Conservation (phyloP, 2,113 vertebrate species). For the Planiliza haematocheilus region DNA sequence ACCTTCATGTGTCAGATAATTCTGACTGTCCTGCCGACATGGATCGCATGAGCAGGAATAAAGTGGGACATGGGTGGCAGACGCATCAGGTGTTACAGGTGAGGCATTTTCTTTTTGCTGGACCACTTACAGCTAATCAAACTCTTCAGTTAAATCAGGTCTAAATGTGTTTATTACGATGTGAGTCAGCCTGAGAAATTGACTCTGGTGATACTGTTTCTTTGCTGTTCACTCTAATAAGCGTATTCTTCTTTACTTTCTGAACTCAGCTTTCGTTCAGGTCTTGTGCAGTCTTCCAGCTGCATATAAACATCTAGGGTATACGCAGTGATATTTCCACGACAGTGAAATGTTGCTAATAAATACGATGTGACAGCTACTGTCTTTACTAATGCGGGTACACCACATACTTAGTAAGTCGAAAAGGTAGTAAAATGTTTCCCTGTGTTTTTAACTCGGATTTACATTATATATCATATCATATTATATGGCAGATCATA, state of each 20-base stretch:
- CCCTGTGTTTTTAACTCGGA: too few species aligned
- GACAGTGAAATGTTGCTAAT: not conserved
- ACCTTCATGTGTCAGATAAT: slow-evolving; percentile 73
- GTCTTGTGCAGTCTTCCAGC: not conserved
- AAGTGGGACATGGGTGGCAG: slow-evolving; percentile 71
- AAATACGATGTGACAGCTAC: not conserved
- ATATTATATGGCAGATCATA: too few species aligned
- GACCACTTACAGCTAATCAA: not conserved
- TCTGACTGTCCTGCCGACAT: slow-evolving; percentile 74
- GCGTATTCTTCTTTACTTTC: too few species aligned
- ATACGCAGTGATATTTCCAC: not conserved
- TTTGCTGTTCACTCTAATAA: too few species aligned
- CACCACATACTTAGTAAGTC: too few species aligned
- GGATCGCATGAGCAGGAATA: slow-evolving; percentile 75
- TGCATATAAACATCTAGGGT: slow-evolving; percentile 4
- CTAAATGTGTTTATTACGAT: not conserved
- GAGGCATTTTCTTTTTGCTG: slow-evolving; percentile 47
- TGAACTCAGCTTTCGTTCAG: not conserved
- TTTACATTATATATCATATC: too few species aligned
- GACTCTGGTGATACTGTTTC: too few species aligned
- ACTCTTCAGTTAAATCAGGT: not conserved
- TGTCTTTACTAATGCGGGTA: not conserved
- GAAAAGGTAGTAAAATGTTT: too few species aligned
- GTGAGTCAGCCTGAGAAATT: not conserved
- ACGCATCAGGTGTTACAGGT: slow-evolving; percentile 84